Evolutionary conservation across 2,888 invertebrate species (phyloP), one percentile per base, ranked within the genome.

Genomic region (Priocnemis perturbator): DNA sequence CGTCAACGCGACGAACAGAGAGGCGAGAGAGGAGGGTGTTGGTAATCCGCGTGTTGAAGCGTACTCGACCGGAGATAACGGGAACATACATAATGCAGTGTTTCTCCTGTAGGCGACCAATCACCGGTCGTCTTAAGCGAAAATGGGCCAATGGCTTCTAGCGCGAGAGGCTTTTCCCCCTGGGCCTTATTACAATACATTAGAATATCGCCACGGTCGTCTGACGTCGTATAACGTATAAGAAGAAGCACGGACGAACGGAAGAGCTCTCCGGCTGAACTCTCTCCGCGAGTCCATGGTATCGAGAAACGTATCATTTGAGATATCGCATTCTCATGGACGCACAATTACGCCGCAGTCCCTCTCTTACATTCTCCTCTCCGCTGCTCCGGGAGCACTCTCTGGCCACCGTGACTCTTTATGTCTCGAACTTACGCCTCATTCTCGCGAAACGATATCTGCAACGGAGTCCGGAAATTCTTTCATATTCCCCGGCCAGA

Each of bases 11-110:
- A 53, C 59, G 23, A 60, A 53, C 53, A 20, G 55, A 21, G 26
- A 55, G 26, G 47, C 21, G 37, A 21, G 17, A 44, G 45, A 20
- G 60, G 57, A 44, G 76, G 67, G 71, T 68, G 69, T 62, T 68
- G 72, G 78, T 77, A 84, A 84, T 84, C 83, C 83, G 83, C 75
- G 81, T 83, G 82, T 83, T 74, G 77, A 71, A 79, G 76, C 77
- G 72, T 76, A 79, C 81, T 78, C 77, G 77, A 61, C 67, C 76
- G 73, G 67, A 79, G 81, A 83, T 83, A 84, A 83, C 80, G 76
- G 81, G 76, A 74, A 83, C 83, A 84, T 84, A 79, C 83, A 84
- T 85, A 83, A 84, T 84, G 83, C 83, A 84, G 82, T 83, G 83
- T 84, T 83, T 78, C 82, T 81, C 67, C 74, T 75, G 78, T 77